Evolutionary conservation across 23 tunicate genomes (phyloP).

Genomic region (Trididemnum nubilum): DNA sequence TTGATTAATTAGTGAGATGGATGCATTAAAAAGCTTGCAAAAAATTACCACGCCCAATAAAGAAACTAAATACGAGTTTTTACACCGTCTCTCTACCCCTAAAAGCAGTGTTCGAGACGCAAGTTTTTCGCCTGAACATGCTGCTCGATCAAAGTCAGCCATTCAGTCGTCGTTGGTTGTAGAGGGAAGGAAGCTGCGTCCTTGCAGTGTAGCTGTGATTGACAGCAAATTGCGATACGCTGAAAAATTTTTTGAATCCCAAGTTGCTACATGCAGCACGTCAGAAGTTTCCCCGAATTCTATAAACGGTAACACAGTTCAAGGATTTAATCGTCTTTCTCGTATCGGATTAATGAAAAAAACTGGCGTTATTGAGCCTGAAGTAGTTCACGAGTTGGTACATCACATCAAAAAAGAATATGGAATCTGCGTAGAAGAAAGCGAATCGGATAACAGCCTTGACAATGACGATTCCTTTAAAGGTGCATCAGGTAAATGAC

Average conservation of each 20-base stretch:
- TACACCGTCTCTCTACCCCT: background rate
- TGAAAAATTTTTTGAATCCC: background rate
- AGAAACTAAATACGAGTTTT: background rate
- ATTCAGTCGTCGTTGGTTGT: background rate
- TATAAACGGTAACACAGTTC: background rate
- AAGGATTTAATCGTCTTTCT: conserved; percentile 35
- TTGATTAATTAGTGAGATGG: too few relatives aligned
- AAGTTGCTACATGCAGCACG: background rate
- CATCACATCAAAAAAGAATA: conserved; percentile 27
- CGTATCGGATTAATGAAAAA: conserved; percentile 26
- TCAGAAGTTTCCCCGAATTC: background rate
- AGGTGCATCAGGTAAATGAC: too few relatives aligned
- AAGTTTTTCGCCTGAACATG: background rate
- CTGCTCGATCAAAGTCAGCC: background rate
- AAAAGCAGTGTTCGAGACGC: background rate
- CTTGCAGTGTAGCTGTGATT: background rate
- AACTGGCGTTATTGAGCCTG: conserved; percentile 40
- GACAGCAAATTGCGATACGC: background rate
- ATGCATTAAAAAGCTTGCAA: background rate
- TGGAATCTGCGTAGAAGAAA: background rate
- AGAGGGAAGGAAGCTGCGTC: background rate
- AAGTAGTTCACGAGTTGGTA: conserved; percentile 17
- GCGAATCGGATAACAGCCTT: background rate
- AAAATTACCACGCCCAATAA: background rate
- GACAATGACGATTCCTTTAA: too few relatives aligned